Base-by-base conservation (phyloP, 23 tunicate genomes). In the Ascidia mentula region DNA sequence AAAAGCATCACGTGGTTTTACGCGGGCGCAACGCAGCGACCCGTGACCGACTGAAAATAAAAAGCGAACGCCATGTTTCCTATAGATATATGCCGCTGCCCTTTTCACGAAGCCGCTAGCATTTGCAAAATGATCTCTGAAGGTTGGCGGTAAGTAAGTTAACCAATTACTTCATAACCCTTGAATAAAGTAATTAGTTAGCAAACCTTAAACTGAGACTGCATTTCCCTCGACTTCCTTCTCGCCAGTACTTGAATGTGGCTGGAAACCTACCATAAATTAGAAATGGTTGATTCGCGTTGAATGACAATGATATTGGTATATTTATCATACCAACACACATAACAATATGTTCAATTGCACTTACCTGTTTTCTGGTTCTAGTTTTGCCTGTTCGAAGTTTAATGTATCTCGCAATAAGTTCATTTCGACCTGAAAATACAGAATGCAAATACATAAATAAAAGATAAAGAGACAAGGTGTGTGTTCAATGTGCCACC, bases 241-340 rank as follows among this genome's bases (percentile, higher is more conserved):
- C 99, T 61, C 26, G 94, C 95, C 32, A 96, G 82, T 0, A 96
- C 99, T 87, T 96, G 99, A 7, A 96, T 96, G 39, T 96, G 99
- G 40, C 97, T 91, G 31, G 99, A 96, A 17, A 96, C 99, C 95
- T 96, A 75, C 6, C 34, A 72, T 32, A 60, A 39, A 4, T 46
- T 4, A 40, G 40, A 20, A 45, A 22, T 9, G 12, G 12, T 32
- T 70, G 13, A 3, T 70, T 70, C 38, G 1, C 24, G 65, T 9
- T 9, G 13, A 20, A 53, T 5, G 2, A 6, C 65, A 53, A 53
- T 42, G 15, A 42, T 42, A 9, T 42, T 15, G 15, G 12, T 12
- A 42, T 42, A 12, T 42, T 12, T 42, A 15, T 42, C 15, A 42
- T 42, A 12, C 12, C 53, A 15, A 9, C 15, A 15, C 15, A 9